Conservation (phyloP, 2,888 invertebrate species). For the Oligia latruncula region DNA sequence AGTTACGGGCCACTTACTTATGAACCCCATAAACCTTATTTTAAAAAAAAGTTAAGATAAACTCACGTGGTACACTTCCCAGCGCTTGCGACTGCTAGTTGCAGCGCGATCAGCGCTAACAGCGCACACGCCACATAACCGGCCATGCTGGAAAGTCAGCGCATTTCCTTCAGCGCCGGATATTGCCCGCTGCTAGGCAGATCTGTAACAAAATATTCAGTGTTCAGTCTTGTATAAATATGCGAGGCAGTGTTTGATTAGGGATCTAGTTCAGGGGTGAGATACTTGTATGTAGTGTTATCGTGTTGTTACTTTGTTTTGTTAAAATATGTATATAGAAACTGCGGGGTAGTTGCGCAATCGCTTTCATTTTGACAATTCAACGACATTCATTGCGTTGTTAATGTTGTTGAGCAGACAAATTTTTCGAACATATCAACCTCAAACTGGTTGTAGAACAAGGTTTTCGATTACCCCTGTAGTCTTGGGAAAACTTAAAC, state of each 20-base stretch:
- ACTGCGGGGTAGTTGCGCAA: too few species aligned
- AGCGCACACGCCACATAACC: slow-evolving; percentile 69
- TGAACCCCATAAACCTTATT: neutral
- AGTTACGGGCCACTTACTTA: too few species aligned
- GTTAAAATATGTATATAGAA: neutral
- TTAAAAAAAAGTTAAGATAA: too few species aligned
- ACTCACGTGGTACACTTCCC: slow-evolving; percentile 81
- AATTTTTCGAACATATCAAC: neutral
- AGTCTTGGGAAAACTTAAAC: slow-evolving; percentile 66
- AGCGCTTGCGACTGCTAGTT: slow-evolving; percentile 79
- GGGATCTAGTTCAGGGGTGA: neutral
- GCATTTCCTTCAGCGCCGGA: slow-evolving; percentile 75
- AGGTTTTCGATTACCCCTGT: slow-evolving; percentile 64
- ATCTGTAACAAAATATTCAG: slow-evolving; percentile 67
- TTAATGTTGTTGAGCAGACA: too few species aligned
- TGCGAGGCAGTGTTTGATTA: slow-evolving; percentile 13
- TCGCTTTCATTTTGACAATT: too few species aligned
- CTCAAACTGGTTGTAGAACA: slow-evolving; percentile 18
- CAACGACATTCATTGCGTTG: too few species aligned
- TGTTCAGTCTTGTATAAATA: slow-evolving; percentile 38
- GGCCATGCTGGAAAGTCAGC: slow-evolving; percentile 81
- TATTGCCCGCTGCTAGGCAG: slow-evolving; percentile 53
- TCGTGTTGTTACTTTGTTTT: neutral
- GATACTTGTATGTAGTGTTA: neutral
- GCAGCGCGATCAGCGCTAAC: slow-evolving; percentile 76